Evolutionary conservation across 1,140 invertebrate genomes (phyloP), one percentile per base, ranked within the genome.

Genomic region (Mya arenaria): DNA sequence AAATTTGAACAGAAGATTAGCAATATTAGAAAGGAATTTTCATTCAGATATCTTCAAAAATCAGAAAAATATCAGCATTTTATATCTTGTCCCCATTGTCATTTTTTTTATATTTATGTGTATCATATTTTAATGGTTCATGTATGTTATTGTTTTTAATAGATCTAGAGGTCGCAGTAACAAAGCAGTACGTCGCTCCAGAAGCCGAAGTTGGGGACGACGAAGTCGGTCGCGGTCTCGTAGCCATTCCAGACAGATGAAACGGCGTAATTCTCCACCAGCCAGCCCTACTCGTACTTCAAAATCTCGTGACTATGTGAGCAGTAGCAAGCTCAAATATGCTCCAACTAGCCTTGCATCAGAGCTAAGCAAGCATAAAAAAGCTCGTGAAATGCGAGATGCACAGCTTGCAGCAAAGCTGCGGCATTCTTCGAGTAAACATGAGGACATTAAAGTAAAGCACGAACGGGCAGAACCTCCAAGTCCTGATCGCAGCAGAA

Each of bases 351-450:
- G 88, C 82, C 84, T 93, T 32, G 90, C 88, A 10, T 90, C 91
- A 23, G 92, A 93, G 86, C 85, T 92, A n/a, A 92, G 89, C 72
- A 93, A 93, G 71, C 89, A 90, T 83, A 88, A 83, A 52, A 87
- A 86, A 62, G 89, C 89, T 23, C 80, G 89, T 15, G 90, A 88
- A 94, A 79, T 79, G 63, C 74, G 74, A 15, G 55, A 75, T 71
- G 63, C 48, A 55, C 82, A 69, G 36, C 55, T 83, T 17, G 69
- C 72, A 48, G 72, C 72, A 13, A n/a, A n/a, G n/a, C n/a, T n/a
- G n/a, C 34, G 72, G 5, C 36, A 58, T 13, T 78, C 72, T 77
- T 56, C 37, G n/a, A 77, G 58, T 41, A 80, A 80, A 69, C 69
- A 62, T 6, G 55, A 80, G 0, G 25, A 68, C 25, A 1, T 23